phyloP scores from a whole-genome alignment of 2,888 invertebrate genomes.

The Brachypalpus laphriformis region DNA sequence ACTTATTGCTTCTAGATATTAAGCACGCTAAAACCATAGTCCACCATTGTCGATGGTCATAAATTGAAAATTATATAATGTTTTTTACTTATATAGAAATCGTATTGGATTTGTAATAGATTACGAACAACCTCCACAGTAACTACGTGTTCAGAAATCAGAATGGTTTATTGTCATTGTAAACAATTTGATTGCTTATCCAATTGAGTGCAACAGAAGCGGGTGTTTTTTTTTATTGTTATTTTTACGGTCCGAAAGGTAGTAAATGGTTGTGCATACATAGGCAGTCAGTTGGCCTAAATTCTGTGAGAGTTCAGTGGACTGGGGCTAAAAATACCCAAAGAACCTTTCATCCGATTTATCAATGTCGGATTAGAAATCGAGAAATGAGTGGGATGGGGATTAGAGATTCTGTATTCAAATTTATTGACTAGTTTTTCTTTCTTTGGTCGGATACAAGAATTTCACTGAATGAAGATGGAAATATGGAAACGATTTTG shows the following conservation, averaged over 20 bases:
- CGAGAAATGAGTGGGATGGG: background rate
- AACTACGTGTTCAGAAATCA: constrained; percentile 26
- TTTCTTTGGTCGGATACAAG: background rate
- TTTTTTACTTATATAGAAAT: background rate
- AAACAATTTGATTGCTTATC: constrained; percentile 11
- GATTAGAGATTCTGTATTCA: background rate
- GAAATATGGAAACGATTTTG: background rate
- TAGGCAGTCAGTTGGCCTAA: background rate
- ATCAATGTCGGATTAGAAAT: constrained; percentile 30
- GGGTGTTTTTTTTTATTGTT: background rate
- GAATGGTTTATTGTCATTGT: constrained; percentile 19
- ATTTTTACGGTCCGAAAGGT: background rate
- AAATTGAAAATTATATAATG: background rate
- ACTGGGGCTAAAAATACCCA: background rate
- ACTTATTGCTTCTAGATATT: background rate
- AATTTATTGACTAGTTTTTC: background rate
- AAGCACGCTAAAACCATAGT: background rate
- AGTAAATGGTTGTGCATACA: background rate
- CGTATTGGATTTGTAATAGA: background rate
- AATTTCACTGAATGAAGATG: background rate
- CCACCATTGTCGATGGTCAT: background rate
- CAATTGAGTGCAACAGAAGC: background rate
- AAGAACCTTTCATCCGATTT: background rate
- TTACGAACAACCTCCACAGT: background rate
- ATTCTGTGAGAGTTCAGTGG: constrained; percentile 20